Evolutionary conservation across 2,113 vertebrate species (phyloP), one percentile per base, ranked within the genome.

Genomic region (Ploceus nigricollis): DNA sequence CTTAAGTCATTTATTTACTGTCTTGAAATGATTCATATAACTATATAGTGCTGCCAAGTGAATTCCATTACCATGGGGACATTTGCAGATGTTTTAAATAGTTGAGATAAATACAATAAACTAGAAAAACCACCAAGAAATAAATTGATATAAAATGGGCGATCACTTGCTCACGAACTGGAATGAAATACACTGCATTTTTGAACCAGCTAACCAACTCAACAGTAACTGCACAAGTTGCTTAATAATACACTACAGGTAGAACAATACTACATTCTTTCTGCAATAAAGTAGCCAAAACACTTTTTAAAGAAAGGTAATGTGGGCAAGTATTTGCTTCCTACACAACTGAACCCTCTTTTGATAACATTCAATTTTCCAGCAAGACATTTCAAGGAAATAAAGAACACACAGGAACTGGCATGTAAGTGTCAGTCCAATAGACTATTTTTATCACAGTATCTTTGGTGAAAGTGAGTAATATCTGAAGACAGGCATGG

Each of bases 11-110:
- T 77, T 92, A 90, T 87, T 90, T 95, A 78, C 56, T 40, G 15
- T 64, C 71, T 83, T 47, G 9, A 60, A 90, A 64, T 93, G 92
- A 96, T 89, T 95, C 92, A 95, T 83, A 39, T 39, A 80, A 54
- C 28, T 71, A 77, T 42, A 83, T 15, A 68, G n/a, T 71, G 66
- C 82, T 94, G 85, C 82, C 90, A 97, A 96, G 44, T 48, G 60
- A 83, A 90, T 88, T 82, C 64, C 65, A 90, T 90, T 92, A 40
- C 88, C 60, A 90, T 68, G 69, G 92, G 85, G 72, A 95, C 93
- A 94, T 90, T 90, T 93, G 64, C 47, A 93, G 85, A 92, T 28
- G 35, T 94, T 81, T 96, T 37, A 63, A 93, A 91, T 73, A 91
- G 37, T 71, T 80, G 56, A 86, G 68, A 94, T 80, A 93, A 89